Evolutionary conservation across 37 sponge, comb jelly and placozoan species (phyloP).

Genomic region (Chondrilla cf. caribensis): DNA sequence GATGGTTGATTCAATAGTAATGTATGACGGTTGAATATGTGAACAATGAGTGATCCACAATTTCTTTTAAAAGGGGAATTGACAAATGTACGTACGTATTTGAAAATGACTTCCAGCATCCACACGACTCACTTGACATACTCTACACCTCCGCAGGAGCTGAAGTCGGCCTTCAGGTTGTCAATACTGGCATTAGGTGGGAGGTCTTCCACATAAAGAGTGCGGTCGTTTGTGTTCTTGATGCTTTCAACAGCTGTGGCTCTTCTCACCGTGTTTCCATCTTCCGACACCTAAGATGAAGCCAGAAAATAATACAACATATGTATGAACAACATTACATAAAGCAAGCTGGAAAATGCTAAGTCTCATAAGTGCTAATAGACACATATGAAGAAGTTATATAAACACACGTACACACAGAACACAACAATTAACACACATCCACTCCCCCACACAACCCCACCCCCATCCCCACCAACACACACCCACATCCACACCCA

Average conservation of each 20-base stretch:
- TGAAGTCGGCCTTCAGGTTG: background rate
- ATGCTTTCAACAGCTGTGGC: background rate
- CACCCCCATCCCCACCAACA: background rate
- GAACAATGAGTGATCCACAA: too few relatives aligned
- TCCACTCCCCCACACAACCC: background rate
- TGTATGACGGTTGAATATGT: too few relatives aligned
- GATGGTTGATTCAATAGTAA: too few relatives aligned
- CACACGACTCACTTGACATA: background rate
- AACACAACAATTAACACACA: background rate
- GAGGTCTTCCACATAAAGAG: constrained; percentile 21
- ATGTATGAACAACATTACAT: background rate
- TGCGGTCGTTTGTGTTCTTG: background rate
- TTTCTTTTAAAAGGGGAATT: too few relatives aligned
- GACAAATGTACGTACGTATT: too few relatives aligned
- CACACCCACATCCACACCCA: background rate
- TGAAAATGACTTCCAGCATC: too few relatives aligned
- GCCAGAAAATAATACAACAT: background rate
- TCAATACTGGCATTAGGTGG: background rate
- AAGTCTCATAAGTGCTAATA: too few relatives aligned
- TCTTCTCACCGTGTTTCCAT: background rate
- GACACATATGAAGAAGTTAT: too few relatives aligned
- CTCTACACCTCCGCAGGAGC: constrained; percentile 2
- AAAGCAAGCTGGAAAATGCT: too few relatives aligned
- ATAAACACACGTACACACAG: too few relatives aligned
- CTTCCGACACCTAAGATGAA: background rate